phyloP scores from a whole-genome alignment of 2,888 invertebrate genomes.

The Oligia fasciuncula region DNA sequence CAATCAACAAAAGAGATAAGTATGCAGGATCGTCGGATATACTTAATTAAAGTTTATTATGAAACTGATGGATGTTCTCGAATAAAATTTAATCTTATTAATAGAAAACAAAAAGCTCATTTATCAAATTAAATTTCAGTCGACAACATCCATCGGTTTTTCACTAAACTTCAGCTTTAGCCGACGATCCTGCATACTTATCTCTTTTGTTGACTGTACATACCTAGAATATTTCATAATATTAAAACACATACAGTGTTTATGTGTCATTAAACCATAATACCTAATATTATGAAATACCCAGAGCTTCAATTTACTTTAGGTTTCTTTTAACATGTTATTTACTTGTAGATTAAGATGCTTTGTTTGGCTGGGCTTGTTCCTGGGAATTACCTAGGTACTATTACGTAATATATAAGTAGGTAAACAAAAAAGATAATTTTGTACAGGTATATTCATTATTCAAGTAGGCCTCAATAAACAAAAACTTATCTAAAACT shows the following conservation, averaged over 20 bases:
- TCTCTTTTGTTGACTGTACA: no score
- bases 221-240: constrained; percentile 18
- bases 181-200: no score
- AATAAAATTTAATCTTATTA: no score
- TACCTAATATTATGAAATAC: constrained; percentile 27
- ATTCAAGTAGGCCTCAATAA: not conserved
- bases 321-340: constrained; percentile 13
- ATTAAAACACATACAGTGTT: constrained; percentile 23
- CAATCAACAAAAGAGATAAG: no score
- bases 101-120: no score
- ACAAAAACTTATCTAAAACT: constrained; percentile 3
- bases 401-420: constrained; percentile 16
- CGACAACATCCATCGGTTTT: no score
- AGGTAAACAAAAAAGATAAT: constrained; percentile 16
- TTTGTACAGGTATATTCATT: constrained; percentile 1
- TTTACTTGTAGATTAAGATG: constrained; percentile 18
- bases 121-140: no score
- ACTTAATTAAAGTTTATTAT: no score
- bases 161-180: no score
- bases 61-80: no score
- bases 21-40: no score
- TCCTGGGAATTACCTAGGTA: constrained; percentile 7
- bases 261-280: constrained; percentile 19
- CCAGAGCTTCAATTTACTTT: constrained; percentile 15
- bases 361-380: not conserved